Percentiles rank a stretch among this genome's conserved stretches.
These are phyloP conservation scores for Priocnemis perturbator DNA, from an alignment of 2,888 invertebrate species.

Conservation along the genomic window DNA sequence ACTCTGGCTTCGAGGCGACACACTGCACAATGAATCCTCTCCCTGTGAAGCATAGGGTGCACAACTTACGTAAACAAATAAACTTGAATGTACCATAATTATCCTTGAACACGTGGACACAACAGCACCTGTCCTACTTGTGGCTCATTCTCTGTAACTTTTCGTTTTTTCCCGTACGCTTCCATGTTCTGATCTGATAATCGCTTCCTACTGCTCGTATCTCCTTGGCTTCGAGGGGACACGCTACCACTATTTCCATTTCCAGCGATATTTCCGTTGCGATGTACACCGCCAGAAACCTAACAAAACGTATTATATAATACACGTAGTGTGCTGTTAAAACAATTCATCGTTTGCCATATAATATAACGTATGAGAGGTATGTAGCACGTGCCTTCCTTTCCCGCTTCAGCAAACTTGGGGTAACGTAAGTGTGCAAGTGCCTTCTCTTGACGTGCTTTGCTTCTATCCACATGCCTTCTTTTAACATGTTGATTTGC, in stretches of 20 bases:
- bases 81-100: too few relatives aligned
- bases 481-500: slow-evolving; percentile 80
- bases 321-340: slow-evolving; percentile 1
- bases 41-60: slow-evolving; percentile 42
- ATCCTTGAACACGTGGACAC: too few relatives aligned
- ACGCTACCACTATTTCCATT: slow-evolving; percentile 61
- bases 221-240: slow-evolving; percentile 60
- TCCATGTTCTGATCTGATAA: slow-evolving; percentile 61
- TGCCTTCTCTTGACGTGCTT: slow-evolving; percentile 91
- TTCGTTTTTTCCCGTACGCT: slow-evolving; percentile 58
- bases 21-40: slow-evolving; percentile 61
- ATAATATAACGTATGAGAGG: neutral
- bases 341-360: too few relatives aligned
- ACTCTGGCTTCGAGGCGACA: slow-evolving; percentile 60
- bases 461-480: slow-evolving; percentile 89
- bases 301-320: slow-evolving; percentile 28
- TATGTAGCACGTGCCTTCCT: slow-evolving; percentile 77
- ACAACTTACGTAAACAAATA: too few relatives aligned
- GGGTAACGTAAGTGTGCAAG: slow-evolving; percentile 84
- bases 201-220: slow-evolving; percentile 56
- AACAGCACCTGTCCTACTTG: slow-evolving; percentile 58
- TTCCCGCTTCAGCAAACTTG: slow-evolving; percentile 83
- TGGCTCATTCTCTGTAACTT: slow-evolving; percentile 53
- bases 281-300: slow-evolving; percentile 61
- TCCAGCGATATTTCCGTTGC: slow-evolving; percentile 61